These are phyloP conservation scores for Tetrao urogallus DNA, from an alignment of 2,113 vertebrate species.

Conservation along the genomic window DNA sequence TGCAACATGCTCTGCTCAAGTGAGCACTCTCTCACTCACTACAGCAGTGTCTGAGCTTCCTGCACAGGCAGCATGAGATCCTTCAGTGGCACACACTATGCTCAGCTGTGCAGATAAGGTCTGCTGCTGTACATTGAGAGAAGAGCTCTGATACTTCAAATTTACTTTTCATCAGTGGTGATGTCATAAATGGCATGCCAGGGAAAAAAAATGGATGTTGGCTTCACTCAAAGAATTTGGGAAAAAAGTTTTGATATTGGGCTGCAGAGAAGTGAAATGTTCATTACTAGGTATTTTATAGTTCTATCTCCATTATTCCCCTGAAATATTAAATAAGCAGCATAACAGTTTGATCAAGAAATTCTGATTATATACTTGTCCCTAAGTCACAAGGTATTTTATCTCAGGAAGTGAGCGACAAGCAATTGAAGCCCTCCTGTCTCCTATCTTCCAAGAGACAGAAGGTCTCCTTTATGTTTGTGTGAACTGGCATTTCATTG, in stretches of 20 bases:
- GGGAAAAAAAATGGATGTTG: neutral
- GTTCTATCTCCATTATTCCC: neutral
- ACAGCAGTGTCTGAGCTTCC: neutral
- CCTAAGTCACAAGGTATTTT: neutral
- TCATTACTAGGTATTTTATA: neutral
- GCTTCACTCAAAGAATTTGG: neutral
- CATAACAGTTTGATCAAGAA: slow-evolving; percentile 7
- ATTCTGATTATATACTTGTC: neutral
- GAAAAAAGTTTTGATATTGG: neutral
- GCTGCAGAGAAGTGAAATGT: neutral
- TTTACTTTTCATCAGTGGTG: neutral
- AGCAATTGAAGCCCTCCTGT: neutral
- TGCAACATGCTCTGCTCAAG: fast-evolving
- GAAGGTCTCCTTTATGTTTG: neutral
- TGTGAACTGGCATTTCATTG: neutral
- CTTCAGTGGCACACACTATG: neutral
- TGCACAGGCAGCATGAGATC: neutral
- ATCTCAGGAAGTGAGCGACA: neutral
- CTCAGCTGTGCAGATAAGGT: neutral
- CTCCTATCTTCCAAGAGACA: neutral
- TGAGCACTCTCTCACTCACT: fast-evolving
- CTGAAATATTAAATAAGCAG: neutral
- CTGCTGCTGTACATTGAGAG: no score
- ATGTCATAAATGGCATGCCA: neutral
- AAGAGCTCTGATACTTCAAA: neutral